phyloP scores from a whole-genome alignment of 2,113 vertebrate species.

The Apeltes quadracus region DNA sequence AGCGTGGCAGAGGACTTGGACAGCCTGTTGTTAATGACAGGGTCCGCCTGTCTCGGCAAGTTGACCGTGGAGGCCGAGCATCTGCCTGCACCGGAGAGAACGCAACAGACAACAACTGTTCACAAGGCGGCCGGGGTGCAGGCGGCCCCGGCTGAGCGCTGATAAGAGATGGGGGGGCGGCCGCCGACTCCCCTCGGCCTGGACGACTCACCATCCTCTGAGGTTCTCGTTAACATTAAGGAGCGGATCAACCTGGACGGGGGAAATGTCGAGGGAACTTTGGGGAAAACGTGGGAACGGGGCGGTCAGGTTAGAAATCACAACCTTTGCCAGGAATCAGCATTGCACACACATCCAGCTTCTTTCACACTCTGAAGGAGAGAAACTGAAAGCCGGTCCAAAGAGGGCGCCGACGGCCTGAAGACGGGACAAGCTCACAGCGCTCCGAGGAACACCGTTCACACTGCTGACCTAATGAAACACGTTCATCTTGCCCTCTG shows the following conservation, averaged over 20 bases:
- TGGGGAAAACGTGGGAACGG: conserved; percentile 52
- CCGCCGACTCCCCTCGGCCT: conserved; percentile 5
- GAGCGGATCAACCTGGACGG: no score
- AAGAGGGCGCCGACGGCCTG: conserved; percentile 10
- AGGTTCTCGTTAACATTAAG: conserved; percentile 13
- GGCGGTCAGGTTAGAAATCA: conserved; percentile 29
- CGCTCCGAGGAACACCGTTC: conserved; percentile 25
- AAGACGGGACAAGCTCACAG: conserved; percentile 26
- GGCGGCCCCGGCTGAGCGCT: conserved; percentile 21
- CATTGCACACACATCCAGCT: conserved; percentile 11
- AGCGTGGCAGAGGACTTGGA: conserved; percentile 98
- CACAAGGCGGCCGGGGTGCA: conserved; percentile 57
- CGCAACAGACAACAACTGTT: conserved; percentile 82
- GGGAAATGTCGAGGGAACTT: conserved; percentile 25
- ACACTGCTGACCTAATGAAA: conserved; percentile 53
- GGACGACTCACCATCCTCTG: conserved; percentile 30
- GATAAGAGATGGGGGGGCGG: background rate
- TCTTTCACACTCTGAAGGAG: conserved; percentile 30
- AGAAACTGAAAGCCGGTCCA: conserved; percentile 15
- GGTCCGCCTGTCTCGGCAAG: conserved; percentile 96
- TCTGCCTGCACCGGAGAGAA: conserved; percentile 94
- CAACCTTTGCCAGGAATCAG: background rate
- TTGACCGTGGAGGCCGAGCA: conserved; percentile 97
- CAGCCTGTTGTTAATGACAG: conserved; percentile 98
- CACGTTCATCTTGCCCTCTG: background rate